phyloP scores from a whole-genome alignment of 2,113 vertebrate genomes.

The Carlito syrichta region DNA sequence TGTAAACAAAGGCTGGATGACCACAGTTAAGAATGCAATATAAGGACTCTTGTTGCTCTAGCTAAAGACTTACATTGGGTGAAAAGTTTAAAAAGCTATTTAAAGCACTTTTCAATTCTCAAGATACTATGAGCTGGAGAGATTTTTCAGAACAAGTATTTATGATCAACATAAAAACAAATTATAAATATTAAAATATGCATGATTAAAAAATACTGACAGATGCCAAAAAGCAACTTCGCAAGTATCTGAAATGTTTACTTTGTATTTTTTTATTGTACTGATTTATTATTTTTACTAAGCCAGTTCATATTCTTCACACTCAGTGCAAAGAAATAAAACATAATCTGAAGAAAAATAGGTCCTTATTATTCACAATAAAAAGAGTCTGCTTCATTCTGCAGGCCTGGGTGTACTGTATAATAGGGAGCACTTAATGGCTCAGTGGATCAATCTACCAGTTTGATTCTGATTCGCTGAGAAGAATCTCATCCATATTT shows the following conservation, averaged over 20 bases:
- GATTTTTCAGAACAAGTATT: slow-evolving; percentile 23
- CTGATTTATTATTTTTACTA: too few relatives aligned
- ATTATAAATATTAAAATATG: not conserved
- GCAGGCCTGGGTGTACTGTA: too few relatives aligned
- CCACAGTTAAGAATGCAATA: not conserved
- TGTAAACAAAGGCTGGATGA: not conserved
- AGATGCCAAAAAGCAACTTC: not conserved
- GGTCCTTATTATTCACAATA: too few relatives aligned
- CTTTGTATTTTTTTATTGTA: too few relatives aligned
- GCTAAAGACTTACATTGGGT: not conserved
- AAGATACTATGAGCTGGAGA: not conserved
- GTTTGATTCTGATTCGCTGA: too few relatives aligned
- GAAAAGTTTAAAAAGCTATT: not conserved
- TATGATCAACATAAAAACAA: not conserved
- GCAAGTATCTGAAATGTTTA: slow-evolving; percentile 21
- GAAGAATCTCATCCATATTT: too few relatives aligned
- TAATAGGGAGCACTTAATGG: too few relatives aligned
- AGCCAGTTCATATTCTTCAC: too few relatives aligned
- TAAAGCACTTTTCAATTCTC: not conserved
- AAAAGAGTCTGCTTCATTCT: too few relatives aligned
- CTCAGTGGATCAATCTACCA: too few relatives aligned
- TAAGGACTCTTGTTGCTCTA: not conserved
- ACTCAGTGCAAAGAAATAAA: too few relatives aligned
- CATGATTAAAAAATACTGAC: not conserved
- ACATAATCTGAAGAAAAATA: too few relatives aligned